Base-by-base conservation (phyloP, 2,888 invertebrate genomes). In the Pollenia labialis region DNA sequence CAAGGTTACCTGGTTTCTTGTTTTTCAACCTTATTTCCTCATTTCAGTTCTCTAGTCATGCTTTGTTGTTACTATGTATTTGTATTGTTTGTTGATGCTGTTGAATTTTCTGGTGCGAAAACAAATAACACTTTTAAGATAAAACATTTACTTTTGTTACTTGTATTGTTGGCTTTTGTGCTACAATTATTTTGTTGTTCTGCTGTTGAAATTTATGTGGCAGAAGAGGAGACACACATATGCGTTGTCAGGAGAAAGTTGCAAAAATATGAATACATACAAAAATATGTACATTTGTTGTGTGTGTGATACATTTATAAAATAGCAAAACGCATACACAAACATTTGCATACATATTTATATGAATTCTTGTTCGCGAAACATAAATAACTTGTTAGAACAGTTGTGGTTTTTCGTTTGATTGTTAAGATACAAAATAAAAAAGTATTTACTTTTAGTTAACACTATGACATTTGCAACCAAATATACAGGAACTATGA, bases 61-160 rank as follows among this genome's bases (percentile, higher is more conserved):
- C 23, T 23, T 32, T 11, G n/a, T n/a, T n/a, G n/a, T n/a, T n/a
- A n/a, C n/a, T 18, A 23, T 72, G 46, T 72, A 14, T n/a, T 48
- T 72, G 14, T 58, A 40, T 74, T 62, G 48, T 60, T 40, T n/a
- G 6, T n/a, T 32, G 9, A 32, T 4, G 32, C 32, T 32, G 32
- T 32, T 32, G 32, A 32, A 60, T 60, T 74, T 62, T 50, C 40
- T 74, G 42, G 74, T 75, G 60, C 60, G 74, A 60, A 74, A 75
- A 62, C 74, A 75, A 62, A 74, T 58, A 74, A 75, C 74, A 75
- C 50, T 50, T 62, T 62, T 32, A 50, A 50, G 50, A 74, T 74
- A 74, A 74, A 58, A 62, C 40, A 50, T 40, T 75, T 75, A 75
- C 60, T 62, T 72, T 71, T 56, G 18, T 44, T 62, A 44, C 32